Percentiles rank a stretch among this genome's conserved stretches.
Evolutionary conservation across 2,113 vertebrate genomes (phyloP).

Genomic region (Athene cunicularia): DNA sequence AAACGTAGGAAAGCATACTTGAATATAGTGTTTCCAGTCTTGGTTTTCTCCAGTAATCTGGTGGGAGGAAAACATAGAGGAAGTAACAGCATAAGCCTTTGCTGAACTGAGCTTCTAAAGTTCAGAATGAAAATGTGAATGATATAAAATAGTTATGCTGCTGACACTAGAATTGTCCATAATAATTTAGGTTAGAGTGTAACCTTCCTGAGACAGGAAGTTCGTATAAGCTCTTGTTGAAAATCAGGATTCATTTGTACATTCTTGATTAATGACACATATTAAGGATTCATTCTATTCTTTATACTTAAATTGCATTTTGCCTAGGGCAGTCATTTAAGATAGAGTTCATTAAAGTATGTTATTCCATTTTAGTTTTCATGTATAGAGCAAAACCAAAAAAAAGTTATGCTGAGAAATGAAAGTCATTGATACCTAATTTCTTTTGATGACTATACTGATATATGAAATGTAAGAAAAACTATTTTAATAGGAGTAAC

Average conservation of each 20-base stretch:
- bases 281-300: constrained; percentile 53
- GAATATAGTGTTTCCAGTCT: background rate
- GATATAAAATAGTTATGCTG: background rate
- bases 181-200: constrained; percentile 20
- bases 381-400: background rate
- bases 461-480: background rate
- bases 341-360: constrained; percentile 47
- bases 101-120: background rate
- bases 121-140: background rate
- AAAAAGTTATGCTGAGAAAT: background rate
- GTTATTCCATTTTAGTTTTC: constrained; percentile 36
- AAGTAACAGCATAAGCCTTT: background rate
- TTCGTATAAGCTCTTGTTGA: constrained; percentile 37
- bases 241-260: constrained; percentile 32
- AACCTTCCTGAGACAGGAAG: constrained; percentile 9
- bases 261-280: constrained; percentile 45
- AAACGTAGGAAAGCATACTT: background rate
- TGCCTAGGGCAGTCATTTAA: constrained; percentile 39
- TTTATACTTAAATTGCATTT: constrained; percentile 56
- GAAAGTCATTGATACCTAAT: background rate
- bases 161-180: background rate
- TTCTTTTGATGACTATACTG: constrained; percentile 11
- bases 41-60: background rate
- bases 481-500: background rate
- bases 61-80: background rate